A percentile compares a stretch with the other conserved stretches of the same genome.
These are phyloP conservation scores for Rhombomys opimus DNA, from an alignment of 2,113 vertebrate species.

Conservation along the genomic window DNA sequence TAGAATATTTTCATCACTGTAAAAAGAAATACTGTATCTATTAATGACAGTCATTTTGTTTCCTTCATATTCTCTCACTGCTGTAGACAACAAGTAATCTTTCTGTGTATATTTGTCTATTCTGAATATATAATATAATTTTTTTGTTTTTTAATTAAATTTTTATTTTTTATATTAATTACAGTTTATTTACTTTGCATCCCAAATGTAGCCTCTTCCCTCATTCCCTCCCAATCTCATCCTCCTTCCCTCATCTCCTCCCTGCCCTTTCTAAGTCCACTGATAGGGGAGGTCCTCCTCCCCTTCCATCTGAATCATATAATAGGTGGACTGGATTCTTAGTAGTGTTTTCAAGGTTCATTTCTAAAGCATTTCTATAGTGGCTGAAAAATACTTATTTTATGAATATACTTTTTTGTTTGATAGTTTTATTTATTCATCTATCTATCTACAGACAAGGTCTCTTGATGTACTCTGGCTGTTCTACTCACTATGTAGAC, in stretches of 20 bases:
- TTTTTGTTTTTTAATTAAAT: no score
- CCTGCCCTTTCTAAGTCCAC: no score
- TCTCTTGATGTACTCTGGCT: neutral
- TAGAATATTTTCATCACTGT: conserved; percentile 51
- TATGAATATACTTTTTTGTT: neutral
- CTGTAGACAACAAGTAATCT: neutral
- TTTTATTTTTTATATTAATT: no score
- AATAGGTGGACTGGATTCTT: neutral
- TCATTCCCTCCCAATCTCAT: no score
- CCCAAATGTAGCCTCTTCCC: no score
- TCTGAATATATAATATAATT: conserved; percentile 12
- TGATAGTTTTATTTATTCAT: neutral
- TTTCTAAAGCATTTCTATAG: neutral
- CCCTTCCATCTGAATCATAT: neutral
- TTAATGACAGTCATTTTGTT: conserved; percentile 48
- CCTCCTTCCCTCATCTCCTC: no score
- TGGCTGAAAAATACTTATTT: neutral
- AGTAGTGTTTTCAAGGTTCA: neutral
- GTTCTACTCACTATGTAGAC: neutral
- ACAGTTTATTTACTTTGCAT: no score
- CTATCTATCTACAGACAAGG: neutral
- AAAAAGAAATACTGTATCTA: neutral
- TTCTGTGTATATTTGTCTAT: conserved; percentile 6
- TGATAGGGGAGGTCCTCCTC: no score
- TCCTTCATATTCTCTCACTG: neutral